Base-by-base conservation (phyloP, 2,113 vertebrate genomes). In the Pycnonotus jocosus region DNA sequence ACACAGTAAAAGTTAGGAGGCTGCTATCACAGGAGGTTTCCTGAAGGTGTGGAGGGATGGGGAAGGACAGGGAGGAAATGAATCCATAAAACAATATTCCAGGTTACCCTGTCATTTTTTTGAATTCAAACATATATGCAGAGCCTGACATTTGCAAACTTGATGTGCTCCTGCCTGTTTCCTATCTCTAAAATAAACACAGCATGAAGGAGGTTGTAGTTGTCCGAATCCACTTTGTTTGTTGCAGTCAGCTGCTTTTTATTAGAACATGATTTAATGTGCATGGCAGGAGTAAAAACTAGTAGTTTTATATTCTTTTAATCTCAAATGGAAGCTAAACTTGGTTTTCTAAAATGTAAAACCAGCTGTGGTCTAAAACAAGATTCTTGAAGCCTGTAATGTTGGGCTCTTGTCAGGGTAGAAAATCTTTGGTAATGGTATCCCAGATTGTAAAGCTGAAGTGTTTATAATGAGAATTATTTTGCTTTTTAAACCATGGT, bases 271-370 rank as follows among this genome's bases (percentile, higher is more conserved):
- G 86, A 88, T 92, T 92, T 87, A 94, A 84, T 73, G 94, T 90
- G 94, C n/a, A 22, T 88, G 90, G 86, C 86, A 94, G 80, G 80
- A 95, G 73, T 73, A 94, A 92, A 93, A 96, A 90, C 69, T 76
- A 79, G 79, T 65, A 80, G 91, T 80, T 97, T 96, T 96, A 91
- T 69, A n/a, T 86, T 88, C 54, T 96, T 97, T 97, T 96, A 95
- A 95, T 95, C 81, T 94, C 40, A 79, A 68, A 88, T 95, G 89
- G 78, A 96, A 94, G 92, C 86, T 92, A 92, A 93, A 92, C 86
- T 90, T 93, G 56, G 61, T 87, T 97, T 93, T 93, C 86, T 90
- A 78, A 88, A 96, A 96, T 86, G 90, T 92, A 97, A 48, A 88
- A 84, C 53, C 80, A 86, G 69, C 73, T 83, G 90, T 38, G 72